These are phyloP conservation scores for Tapirus terrestris DNA, from an alignment of 2,113 vertebrate genomes.

Conservation along the genomic window DNA sequence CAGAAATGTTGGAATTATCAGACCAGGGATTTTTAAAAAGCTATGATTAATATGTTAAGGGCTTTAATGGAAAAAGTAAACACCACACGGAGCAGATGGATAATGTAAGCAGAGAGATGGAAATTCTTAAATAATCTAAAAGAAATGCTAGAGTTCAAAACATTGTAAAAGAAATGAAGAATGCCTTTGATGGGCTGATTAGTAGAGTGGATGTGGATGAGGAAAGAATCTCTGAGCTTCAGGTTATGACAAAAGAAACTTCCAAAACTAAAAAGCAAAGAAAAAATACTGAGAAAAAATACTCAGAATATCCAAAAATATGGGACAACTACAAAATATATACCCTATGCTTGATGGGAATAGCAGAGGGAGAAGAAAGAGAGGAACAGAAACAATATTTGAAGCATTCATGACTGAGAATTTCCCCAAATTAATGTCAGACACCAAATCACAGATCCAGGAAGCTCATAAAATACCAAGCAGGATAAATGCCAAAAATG, in stretches of 20 bases:
- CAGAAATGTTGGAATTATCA: not conserved
- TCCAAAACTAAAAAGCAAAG: not conserved
- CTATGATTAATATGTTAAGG: not conserved
- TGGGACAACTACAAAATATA: not conserved
- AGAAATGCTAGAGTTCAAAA: not conserved
- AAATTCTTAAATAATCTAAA: not conserved
- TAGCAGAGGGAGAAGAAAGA: not conserved
- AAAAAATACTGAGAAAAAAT: not conserved
- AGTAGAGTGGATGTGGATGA: not conserved
- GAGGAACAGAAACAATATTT: not conserved
- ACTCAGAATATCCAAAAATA: not conserved
- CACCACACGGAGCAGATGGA: not conserved
- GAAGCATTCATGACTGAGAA: too few species aligned
- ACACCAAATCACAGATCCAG: not conserved
- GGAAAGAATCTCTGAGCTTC: not conserved
- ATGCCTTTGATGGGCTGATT: not conserved
- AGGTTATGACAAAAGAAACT: not conserved
- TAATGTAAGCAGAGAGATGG: not conserved
- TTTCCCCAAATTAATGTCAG: too few species aligned
- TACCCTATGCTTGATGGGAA: not conserved
- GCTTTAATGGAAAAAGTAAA: not conserved
- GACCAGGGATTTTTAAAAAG: not conserved
- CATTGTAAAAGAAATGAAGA: not conserved
- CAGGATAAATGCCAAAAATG: not conserved
- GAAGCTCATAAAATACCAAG: not conserved